Evolutionary conservation across 1,140 invertebrate species (phyloP).

Genomic region (Drosophila athabasca): DNA sequence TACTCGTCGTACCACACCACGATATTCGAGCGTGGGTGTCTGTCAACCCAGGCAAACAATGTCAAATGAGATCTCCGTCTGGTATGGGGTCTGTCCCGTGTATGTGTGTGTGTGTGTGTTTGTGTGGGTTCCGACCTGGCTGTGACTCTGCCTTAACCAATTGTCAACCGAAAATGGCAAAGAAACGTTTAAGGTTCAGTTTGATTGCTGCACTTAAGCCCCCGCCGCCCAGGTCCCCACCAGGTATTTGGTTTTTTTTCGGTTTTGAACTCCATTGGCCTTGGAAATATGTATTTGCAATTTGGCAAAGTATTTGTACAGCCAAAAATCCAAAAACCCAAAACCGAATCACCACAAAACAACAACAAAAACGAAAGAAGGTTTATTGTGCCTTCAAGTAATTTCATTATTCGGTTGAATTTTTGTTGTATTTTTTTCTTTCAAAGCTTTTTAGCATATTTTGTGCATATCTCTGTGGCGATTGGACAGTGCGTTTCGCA

Average conservation of each 20-base stretch:
- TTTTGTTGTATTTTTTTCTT: constrained; percentile 7
- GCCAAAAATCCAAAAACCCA: constrained; percentile 29
- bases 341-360: constrained; percentile 7
- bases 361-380: constrained; percentile 15
- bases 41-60: constrained; percentile 49
- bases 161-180: constrained; percentile 44
- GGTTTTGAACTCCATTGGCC: constrained; percentile 64
- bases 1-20: constrained; percentile 37
- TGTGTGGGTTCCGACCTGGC: constrained; percentile 40
- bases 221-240: constrained; percentile 26
- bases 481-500: constrained; percentile 16
- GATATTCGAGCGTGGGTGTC: constrained; percentile 58
- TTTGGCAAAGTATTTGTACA: constrained; percentile 57
- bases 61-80: constrained; percentile 52
- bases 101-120: constrained; percentile 25
- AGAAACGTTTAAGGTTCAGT: constrained; percentile 52
- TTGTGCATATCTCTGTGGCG: constrained; percentile 38
- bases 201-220: constrained; percentile 67
- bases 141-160: constrained; percentile 29
- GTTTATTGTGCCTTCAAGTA: constrained; percentile 46
- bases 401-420: constrained; percentile 50
- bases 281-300: constrained; percentile 59
- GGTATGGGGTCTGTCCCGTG: constrained; percentile 19
- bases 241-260: constrained; percentile 56
- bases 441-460: constrained; percentile 53